Evolutionary conservation across 1,140 invertebrate species (phyloP), one percentile per base, ranked within the genome.

Genomic region (Zeugodacus cucurbitae): DNA sequence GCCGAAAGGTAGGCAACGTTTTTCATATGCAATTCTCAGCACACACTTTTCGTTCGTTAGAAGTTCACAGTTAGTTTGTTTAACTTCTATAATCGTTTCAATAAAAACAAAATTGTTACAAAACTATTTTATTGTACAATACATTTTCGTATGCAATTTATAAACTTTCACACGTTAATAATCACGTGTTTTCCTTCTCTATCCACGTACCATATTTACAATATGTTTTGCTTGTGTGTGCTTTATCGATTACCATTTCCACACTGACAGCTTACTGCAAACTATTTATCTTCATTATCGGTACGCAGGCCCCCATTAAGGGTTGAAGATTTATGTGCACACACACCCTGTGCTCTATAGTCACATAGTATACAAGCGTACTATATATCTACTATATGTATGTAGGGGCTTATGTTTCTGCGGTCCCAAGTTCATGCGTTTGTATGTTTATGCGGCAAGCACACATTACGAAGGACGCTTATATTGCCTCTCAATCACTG

Each of bases 201-300:
- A 20, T 26, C 4, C 20, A 34, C 26, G 34, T 34, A 20, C 58
- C n/a, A 54, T 70, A 70, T 26, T 32, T 34, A 5, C n/a, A 70
- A 70, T 14, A 26, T 11, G 7, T 3, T 70, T 26, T 70, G 64
- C 32, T 34, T 34, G 64, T 70, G 26, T 70, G 26, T 32, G 64
- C 14, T 70, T 5, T 70, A 70, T 70, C 64, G 64, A 70, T 70
- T 70, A 17, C 17, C 64, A 14, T 34, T 70, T 34, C 64, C 64
- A 34, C 64, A 34, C 32, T 17, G 26, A 32, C 32, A 32, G 64
- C 64, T 70, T 70, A 6, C 64, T 17, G 32, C 64, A 70, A 70
- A 70, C 64, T 70, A 70, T 70, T 70, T 70, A 70, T 70, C 64
- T 70, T 70, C 64, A 70, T 70, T 70, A 70, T 70, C 32, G 34